Evolutionary conservation across 2,113 vertebrate species (phyloP), one percentile per base, ranked within the genome.

Genomic region (Nibea coibor): DNA sequence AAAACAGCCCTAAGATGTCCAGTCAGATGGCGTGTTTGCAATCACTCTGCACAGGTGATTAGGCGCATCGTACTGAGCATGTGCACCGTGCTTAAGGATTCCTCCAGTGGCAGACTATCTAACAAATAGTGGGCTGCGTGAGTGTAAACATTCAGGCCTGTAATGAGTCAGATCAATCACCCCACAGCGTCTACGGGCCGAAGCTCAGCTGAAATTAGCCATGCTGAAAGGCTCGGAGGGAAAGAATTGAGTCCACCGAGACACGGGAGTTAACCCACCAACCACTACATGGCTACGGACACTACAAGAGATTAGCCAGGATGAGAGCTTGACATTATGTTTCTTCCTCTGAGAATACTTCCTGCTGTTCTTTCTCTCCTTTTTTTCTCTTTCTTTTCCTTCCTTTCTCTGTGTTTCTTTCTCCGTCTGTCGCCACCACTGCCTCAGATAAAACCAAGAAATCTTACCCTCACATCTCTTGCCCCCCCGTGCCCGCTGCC

Each of bases 111-210:
- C 31, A 7, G 5, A 26, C 59, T 28, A 24, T 72, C 78, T 43
- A 65, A 76, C 66, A 72, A 65, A 83, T 54, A 53, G 71, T 56
- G 17, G 35, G 70, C 74, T 64, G 39, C 64, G 48, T 53, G 81
- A 82, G 83, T 45, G 73, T 74, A 85, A 80, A 87, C 80, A 73
- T 76, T 80, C 63, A 63, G 72, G 35, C 17, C 69, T 47, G 20
- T 87, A 78, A 90, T 84, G 80, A 91, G 78, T 59, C 39, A 48
- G 77, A 89, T 93, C 86, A 87, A 77, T 89, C 89, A 74, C 71
- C 58, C 11, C 19, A 17, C 78, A 50, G 71, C 45, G 17, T 86
- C 54, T 66, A 17, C 65, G 57, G 51, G 26, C 76, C 5, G 2
- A 20, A 61, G 57, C 80, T 78, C 42, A 58, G 78, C 83, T 78